Evolutionary conservation across 2,113 vertebrate species (phyloP).

Genomic region (Osmerus eperlanus): DNA sequence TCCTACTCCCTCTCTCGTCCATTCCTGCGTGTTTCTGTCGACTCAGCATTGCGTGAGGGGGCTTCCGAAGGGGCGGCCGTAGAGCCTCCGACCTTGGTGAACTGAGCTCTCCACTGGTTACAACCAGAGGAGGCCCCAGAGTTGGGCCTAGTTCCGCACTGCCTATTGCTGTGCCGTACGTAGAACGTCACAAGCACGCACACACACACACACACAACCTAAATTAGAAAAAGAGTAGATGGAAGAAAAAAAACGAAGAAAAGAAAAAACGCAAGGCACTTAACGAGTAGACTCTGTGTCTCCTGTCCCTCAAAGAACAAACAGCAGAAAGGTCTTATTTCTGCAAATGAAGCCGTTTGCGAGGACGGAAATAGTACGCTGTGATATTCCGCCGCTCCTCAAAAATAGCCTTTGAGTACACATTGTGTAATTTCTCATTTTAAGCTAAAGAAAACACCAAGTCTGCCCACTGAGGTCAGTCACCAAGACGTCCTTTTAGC

Average conservation of each 20-base stretch:
- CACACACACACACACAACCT: conserved; percentile 11
- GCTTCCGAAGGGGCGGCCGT: conserved; percentile 43
- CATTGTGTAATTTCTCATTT: conserved; percentile 58
- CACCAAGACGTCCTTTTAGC: conserved; percentile 52
- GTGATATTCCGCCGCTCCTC: conserved; percentile 24
- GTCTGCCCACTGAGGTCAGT: conserved; percentile 53
- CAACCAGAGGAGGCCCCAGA: neutral
- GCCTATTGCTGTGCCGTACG: conserved; percentile 29
- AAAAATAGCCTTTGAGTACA: conserved; percentile 54
- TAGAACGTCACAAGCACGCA: neutral
- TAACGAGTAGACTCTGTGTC: conserved; percentile 20
- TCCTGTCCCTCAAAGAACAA: conserved; percentile 26
- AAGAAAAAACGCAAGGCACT: conserved; percentile 3
- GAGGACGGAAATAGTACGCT: conserved; percentile 31
- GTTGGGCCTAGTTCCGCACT: no score
- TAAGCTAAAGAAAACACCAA: conserved; percentile 50
- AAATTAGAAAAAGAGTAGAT: neutral
- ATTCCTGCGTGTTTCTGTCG: conserved; percentile 78
- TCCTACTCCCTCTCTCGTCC: conserved; percentile 58
- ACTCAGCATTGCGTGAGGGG: conserved; percentile 75
- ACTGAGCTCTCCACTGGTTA: conserved; percentile 28
- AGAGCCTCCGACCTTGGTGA: conserved; percentile 41
- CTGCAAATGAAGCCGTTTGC: neutral
- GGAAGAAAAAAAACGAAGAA: neutral
- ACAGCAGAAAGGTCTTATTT: conserved; percentile 3